Percentiles rank a stretch among this genome's conserved stretches.
Evolutionary conservation across 2,797 vertebrate species (phyloP).

Genomic region (Rallus crepitans): DNA sequence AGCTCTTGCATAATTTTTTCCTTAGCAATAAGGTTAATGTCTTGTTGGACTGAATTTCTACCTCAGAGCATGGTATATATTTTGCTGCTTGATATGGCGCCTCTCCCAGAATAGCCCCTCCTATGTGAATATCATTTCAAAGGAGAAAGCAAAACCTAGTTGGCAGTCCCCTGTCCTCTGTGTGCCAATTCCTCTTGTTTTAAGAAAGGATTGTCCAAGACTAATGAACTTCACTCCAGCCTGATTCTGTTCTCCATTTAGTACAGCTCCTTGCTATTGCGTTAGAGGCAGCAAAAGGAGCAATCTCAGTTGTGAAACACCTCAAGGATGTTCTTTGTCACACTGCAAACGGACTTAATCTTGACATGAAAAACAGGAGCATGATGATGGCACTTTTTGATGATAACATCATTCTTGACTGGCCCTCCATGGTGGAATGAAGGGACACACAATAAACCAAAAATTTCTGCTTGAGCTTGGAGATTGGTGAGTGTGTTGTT

Average conservation of each 20-base stretch:
- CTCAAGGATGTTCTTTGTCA: neutral
- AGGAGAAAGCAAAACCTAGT: neutral
- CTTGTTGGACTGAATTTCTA: neutral
- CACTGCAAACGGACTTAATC: neutral
- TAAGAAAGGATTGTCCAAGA: neutral
- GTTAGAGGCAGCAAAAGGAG: neutral
- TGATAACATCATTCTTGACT: neutral
- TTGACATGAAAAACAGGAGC: neutral
- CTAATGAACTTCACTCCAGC: neutral
- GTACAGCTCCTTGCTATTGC: neutral
- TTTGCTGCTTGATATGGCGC: neutral
- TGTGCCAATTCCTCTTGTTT: neutral
- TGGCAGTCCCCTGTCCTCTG: neutral
- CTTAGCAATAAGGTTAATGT: neutral
- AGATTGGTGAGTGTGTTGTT: accelerated
- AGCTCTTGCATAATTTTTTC: neutral
- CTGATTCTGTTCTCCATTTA: neutral
- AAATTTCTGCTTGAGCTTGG: neutral
- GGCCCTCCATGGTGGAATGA: neutral
- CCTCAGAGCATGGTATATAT: neutral
- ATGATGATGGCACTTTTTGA: neutral
- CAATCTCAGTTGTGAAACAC: neutral
- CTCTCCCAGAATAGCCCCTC: neutral
- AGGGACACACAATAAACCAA: neutral
- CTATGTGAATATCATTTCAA: neutral